Percentiles rank a stretch among this genome's conserved stretches.
phyloP scores from a whole-genome alignment of 2,113 vertebrate genomes.

The Salvelinus fontinalis region DNA sequence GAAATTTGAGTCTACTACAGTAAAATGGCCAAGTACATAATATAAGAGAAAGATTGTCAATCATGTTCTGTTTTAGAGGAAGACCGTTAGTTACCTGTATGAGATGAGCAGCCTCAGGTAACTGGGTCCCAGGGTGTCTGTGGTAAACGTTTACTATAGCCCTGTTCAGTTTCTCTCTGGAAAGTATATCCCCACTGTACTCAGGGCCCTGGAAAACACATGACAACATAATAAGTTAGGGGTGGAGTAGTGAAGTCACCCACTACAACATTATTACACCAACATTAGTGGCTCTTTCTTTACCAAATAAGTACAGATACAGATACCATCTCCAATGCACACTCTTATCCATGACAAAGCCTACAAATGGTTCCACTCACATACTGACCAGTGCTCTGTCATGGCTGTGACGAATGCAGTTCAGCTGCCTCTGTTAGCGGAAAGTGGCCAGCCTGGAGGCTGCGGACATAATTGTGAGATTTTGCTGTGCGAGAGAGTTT shows the following conservation, averaged over 20 bases:
- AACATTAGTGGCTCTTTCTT: no score
- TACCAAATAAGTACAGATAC: no score
- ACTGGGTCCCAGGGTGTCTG: conserved; percentile 78
- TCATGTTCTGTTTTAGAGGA: neutral
- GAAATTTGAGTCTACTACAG: no score
- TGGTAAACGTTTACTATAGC: conserved; percentile 80
- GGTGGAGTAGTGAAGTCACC: neutral
- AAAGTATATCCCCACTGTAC: conserved; percentile 63
- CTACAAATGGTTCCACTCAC: neutral
- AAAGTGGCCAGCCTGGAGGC: conserved; percentile 73
- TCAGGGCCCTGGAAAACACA: conserved; percentile 75
- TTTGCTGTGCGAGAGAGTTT: conserved; percentile 61
- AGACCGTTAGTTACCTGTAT: conserved; percentile 67
- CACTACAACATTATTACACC: neutral
- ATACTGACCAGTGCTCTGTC: conserved; percentile 70
- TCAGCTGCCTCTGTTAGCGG: conserved; percentile 74
- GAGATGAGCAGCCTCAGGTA: conserved; percentile 77
- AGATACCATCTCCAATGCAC: no score
- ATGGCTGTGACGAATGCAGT: conserved; percentile 68
- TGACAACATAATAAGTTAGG: neutral
- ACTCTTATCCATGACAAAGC: neutral
- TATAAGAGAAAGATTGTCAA: neutral
- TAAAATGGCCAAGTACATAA: neutral
- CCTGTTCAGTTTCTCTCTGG: conserved; percentile 78
- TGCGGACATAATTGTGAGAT: conserved; percentile 69